Evolutionary conservation across 2,113 vertebrate genomes (phyloP).

Genomic region (Pteronura brasiliensis): DNA sequence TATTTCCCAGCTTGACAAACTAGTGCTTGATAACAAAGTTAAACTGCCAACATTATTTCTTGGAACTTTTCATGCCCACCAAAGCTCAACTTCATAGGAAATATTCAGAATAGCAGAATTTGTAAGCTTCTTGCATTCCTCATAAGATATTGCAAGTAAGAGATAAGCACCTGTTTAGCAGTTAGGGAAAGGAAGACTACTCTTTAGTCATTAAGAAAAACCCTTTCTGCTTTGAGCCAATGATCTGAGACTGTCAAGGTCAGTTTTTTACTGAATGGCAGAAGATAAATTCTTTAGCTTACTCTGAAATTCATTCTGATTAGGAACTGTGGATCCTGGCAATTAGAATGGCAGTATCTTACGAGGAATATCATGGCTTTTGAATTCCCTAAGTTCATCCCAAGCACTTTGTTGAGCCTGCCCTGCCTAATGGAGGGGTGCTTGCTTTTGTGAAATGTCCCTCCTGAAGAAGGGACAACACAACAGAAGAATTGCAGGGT

Average conservation of each 20-base stretch:
- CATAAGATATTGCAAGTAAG: neutral
- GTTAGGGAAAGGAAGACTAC: neutral
- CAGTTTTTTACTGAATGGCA: neutral
- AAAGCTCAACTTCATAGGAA: neutral
- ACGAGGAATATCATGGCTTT: neutral
- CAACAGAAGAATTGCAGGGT: neutral
- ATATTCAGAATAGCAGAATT: neutral
- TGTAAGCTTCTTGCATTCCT: neutral
- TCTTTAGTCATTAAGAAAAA: neutral
- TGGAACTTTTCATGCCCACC: neutral
- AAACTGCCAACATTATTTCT: neutral
- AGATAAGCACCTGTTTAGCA: neutral
- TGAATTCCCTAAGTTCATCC: neutral
- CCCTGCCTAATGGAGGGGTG: neutral
- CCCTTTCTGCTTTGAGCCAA: neutral
- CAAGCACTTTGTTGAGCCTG: neutral
- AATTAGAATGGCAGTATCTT: neutral
- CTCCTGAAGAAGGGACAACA: neutral
- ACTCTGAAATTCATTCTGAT: constrained; percentile 27
- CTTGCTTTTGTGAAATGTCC: neutral
- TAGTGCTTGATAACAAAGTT: neutral
- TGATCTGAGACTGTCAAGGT: neutral
- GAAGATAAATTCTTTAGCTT: neutral
- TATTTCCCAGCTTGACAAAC: neutral
- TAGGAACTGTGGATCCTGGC: neutral